phyloP scores from a whole-genome alignment of 2,797 vertebrate genomes.

The Catostomus latipinnis region DNA sequence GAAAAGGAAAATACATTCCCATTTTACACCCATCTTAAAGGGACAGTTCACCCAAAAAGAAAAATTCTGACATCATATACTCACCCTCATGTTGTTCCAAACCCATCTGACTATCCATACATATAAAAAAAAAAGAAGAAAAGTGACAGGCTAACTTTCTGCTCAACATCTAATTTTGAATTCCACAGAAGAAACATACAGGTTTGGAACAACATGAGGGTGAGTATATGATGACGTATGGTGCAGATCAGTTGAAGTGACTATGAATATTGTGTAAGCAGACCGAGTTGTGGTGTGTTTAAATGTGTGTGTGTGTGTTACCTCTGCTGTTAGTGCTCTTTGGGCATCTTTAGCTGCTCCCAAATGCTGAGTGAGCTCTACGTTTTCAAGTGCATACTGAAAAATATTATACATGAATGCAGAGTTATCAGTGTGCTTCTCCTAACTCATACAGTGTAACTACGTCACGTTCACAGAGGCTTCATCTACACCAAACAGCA shows the following conservation, averaged over 20 bases:
- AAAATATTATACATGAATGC: slow-evolving; percentile 44
- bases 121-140: too few species aligned
- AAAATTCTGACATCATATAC: too few species aligned
- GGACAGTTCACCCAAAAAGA: too few species aligned
- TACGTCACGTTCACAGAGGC: neutral
- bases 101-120: too few species aligned
- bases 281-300: neutral
- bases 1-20: too few species aligned
- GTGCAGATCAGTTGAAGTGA: neutral
- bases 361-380: slow-evolving; percentile 94
- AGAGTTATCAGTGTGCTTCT: neutral
- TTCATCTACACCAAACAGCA: neutral
- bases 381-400: slow-evolving; percentile 94
- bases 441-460: neutral
- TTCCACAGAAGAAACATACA: too few species aligned
- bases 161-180: too few species aligned
- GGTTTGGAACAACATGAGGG: too few species aligned
- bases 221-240: neutral
- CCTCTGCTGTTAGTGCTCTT: slow-evolving; percentile 96
- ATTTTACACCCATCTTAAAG: too few species aligned
- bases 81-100: too few species aligned
- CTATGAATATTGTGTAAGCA: neutral
- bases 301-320: slow-evolving; percentile 60
- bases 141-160: too few species aligned
- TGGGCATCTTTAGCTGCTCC: slow-evolving; percentile 98